Base-by-base conservation (phyloP, 23 tunicate species). In the Styela plicata region DNA sequence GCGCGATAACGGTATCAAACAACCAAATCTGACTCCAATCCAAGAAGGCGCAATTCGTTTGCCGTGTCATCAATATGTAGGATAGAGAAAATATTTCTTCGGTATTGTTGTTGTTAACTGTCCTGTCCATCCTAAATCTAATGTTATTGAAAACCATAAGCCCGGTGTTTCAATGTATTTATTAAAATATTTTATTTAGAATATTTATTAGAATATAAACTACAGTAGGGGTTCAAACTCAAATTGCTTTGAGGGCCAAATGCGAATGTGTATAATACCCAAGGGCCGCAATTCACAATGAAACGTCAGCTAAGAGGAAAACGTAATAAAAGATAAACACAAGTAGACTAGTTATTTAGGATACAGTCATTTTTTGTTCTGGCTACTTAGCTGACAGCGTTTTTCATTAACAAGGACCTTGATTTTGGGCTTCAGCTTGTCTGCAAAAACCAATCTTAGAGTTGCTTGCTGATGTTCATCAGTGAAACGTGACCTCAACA, bases 391-490 rank as follows among this genome's bases (percentile, higher is more conserved):
- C 57, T 44, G 57, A 44, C 57, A 44, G 57, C 57, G 7, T 44
- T 44, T 44, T 44, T 13, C 57, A 82, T 83, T 27, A 22, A 57
- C 86, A 31, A 74, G 86, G 69, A 28, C 82, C 80, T 61, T 67
- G 34, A 83, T 74, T 74, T 74, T 83, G 69, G 86, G 86, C 69
- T 83, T 73, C 23, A 74, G 70, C 64, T 83, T 74, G 35, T 83
- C 34, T 35, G 80, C 69, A 78, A 74, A 63, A 63, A 64, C 83
- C 83, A 84, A 64, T 84, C 88, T 84, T 28, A 78, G 63, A 23
- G 66, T 67, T 77, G 88, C 83, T 78, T 84, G 88, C 74, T 78
- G 36, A 78, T 85, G 88, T 85, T 85, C 88, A 85, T 78, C 83
- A 64, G 88, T 78, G 75, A 85, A 34, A 2, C 80, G 80, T 73